phyloP scores from a whole-genome alignment of 2,797 vertebrate species.

The Semaprochilodus insignis region DNA sequence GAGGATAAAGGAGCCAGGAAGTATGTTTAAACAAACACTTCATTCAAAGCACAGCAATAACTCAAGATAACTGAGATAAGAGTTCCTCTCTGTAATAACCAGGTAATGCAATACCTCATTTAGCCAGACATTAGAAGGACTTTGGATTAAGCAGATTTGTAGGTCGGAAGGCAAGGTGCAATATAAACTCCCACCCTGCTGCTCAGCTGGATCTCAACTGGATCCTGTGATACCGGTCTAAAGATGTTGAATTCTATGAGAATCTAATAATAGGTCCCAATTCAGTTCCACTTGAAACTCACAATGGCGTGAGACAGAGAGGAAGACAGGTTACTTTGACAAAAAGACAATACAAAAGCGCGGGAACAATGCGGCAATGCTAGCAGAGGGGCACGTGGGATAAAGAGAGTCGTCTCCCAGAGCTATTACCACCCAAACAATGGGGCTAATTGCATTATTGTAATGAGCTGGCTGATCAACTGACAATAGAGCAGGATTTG shows the following conservation, averaged over 20 bases:
- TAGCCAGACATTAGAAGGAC: slow-evolving; percentile 39
- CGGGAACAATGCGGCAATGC: slow-evolving; percentile 15
- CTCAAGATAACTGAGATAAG: slow-evolving; percentile 38
- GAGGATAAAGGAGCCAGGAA: slow-evolving; percentile 7
- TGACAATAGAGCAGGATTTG: slow-evolving; percentile 43
- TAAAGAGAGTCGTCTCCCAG: slow-evolving; percentile 44
- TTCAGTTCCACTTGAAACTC: not conserved
- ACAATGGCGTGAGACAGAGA: not conserved
- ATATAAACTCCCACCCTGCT: not conserved
- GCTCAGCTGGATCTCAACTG: not conserved
- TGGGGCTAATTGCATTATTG: slow-evolving; percentile 58
- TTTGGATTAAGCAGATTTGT: slow-evolving; percentile 43
- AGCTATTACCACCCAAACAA: slow-evolving; percentile 54
- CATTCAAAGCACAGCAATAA: slow-evolving; percentile 23
- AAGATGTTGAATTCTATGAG: not conserved
- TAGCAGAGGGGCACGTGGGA: slow-evolving; percentile 33
- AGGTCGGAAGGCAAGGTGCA: not conserved
- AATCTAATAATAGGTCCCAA: not conserved
- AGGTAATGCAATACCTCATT: slow-evolving; percentile 46
- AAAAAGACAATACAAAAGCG: slow-evolving; percentile 22
- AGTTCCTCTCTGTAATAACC: slow-evolving; percentile 23
- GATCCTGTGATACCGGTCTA: not conserved
- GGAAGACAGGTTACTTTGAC: slow-evolving; percentile 23
- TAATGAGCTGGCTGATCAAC: slow-evolving; percentile 58
- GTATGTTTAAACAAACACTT: slow-evolving; percentile 22